Evolutionary conservation across 2,113 vertebrate genomes (phyloP).

Genomic region (Xyrauchen texanus): DNA sequence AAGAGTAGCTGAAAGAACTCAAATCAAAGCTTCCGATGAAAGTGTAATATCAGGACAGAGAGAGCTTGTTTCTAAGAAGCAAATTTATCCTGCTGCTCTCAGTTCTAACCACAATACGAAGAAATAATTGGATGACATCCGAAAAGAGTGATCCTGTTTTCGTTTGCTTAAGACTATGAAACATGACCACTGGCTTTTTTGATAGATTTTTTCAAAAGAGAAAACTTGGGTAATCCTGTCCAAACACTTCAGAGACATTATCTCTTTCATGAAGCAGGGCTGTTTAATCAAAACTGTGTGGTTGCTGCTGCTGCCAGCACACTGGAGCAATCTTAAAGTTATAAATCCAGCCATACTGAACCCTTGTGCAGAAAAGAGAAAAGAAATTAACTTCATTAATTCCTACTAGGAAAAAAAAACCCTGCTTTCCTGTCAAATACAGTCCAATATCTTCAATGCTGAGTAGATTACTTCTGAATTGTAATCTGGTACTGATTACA

Average conservation of each 20-base stretch:
- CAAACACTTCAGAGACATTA: background rate
- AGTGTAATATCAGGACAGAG: background rate
- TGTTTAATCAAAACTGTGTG: background rate
- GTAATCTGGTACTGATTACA: no score
- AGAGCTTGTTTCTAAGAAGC: background rate
- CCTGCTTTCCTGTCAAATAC: no score
- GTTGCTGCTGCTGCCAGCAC: conserved; percentile 19
- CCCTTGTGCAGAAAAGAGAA: background rate
- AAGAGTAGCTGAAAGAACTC: conserved; percentile 1
- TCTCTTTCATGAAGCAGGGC: conserved; percentile 16
- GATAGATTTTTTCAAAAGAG: background rate
- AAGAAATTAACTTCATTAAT: background rate
- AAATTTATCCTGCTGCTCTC: background rate
- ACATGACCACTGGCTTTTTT: background rate
- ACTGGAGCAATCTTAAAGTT: conserved; percentile 12
- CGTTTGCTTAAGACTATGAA: background rate
- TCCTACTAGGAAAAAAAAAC: no score
- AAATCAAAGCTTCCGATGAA: no score
- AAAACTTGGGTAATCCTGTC: background rate
- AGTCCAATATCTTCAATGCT: no score
- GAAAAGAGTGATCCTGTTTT: background rate
- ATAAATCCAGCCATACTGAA: conserved; percentile 6
- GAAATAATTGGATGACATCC: no score
- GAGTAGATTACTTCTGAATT: no score
- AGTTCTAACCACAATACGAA: background rate